Base-by-base conservation (phyloP, 2,797 vertebrate species). In the Mareca strepera region DNA sequence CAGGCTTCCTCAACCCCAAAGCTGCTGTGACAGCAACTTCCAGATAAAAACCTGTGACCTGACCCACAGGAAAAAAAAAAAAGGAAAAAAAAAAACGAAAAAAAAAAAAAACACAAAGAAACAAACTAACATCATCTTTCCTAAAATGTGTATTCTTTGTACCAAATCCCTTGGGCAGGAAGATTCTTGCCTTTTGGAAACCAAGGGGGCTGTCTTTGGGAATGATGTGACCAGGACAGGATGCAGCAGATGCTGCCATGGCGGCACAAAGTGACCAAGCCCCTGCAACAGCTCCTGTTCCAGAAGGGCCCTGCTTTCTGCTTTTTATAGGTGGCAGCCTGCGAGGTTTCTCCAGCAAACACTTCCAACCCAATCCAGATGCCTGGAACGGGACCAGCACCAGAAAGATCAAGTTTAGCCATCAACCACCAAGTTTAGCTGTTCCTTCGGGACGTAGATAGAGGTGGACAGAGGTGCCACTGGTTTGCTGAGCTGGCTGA, bases 171-270 rank as follows among this genome's bases (percentile, higher is more conserved):
- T 26, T 4, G 15, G 15, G 52, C 80, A 90, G 58, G 23, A n/a
- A 25, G 0, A 1, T 55, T 70, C 69, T 35, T 35, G 46, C 39
- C 18, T 4, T 33, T 67, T 1, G 26, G 82, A 87, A 55, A 20
- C 10, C 31, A 76, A 64, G 7, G 35, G 25, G 31, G 25, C 15
- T 77, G 73, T 55, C 37, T 1, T 37, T 29, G 17, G 22, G 15
- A 60, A 3, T 2, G 23, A 1, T 0, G 55, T 68, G 63, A 41
- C 6, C 41, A 21, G 41, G 33, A 9, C 7, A 73, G 80, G 80
- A 41, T 5, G 3, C 22, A 5, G 8, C 43, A 41, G 78, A 7
- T 13, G 53, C 33, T 70, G 23, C 46, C 41, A 21, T 0, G 0
- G 11, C 1, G 1, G 55, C 62, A 69, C 46, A 48, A 35, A 26